Evolutionary conservation across 2,888 invertebrate species (phyloP).

Genomic region (Habrosyne pyritoides): DNA sequence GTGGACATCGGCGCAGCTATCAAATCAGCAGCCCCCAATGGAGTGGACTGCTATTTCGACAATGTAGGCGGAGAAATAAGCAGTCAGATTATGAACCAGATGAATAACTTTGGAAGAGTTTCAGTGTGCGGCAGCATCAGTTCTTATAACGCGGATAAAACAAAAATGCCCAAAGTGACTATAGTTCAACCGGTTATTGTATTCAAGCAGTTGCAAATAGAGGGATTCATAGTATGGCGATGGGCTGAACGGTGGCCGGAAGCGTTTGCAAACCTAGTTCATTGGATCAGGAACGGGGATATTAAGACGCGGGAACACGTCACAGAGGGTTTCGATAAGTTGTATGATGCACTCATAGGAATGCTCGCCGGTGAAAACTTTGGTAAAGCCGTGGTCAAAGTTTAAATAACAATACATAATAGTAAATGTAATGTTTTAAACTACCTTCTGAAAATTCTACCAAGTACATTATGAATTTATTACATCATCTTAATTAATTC

Average conservation of each 20-base stretch:
- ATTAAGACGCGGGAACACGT: slow-evolving; percentile 81
- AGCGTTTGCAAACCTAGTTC: neutral
- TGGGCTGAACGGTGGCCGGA: slow-evolving; percentile 70
- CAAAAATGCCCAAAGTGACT: slow-evolving; percentile 30
- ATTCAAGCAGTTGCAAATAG: slow-evolving; percentile 78
- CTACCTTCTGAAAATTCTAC: no score
- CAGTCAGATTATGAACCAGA: slow-evolving; percentile 79
- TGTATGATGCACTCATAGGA: slow-evolving; percentile 84
- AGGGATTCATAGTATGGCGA: slow-evolving; percentile 76
- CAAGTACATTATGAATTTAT: no score
- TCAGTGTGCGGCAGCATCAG: slow-evolving; percentile 85
- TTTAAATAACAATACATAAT: neutral
- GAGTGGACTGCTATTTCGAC: slow-evolving; percentile 89
- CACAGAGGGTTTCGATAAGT: slow-evolving; percentile 85
- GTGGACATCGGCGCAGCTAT: slow-evolving; percentile 80
- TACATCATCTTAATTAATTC: neutral
- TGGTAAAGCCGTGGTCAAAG: slow-evolving; percentile 80
- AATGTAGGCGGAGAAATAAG: slow-evolving; percentile 87
- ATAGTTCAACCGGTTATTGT: slow-evolving; percentile 78
- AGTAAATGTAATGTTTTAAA: no score
- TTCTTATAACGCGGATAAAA: slow-evolving; percentile 72
- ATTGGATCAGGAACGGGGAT: slow-evolving; percentile 1
- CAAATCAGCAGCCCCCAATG: slow-evolving; percentile 83
- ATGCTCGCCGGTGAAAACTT: slow-evolving; percentile 73
- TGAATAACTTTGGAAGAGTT: slow-evolving; percentile 83